A percentile compares a stretch with the other conserved stretches of the same genome.
These are phyloP conservation scores for Atherix ibis DNA, from an alignment of 2,888 invertebrate genomes.

Conservation along the genomic window DNA sequence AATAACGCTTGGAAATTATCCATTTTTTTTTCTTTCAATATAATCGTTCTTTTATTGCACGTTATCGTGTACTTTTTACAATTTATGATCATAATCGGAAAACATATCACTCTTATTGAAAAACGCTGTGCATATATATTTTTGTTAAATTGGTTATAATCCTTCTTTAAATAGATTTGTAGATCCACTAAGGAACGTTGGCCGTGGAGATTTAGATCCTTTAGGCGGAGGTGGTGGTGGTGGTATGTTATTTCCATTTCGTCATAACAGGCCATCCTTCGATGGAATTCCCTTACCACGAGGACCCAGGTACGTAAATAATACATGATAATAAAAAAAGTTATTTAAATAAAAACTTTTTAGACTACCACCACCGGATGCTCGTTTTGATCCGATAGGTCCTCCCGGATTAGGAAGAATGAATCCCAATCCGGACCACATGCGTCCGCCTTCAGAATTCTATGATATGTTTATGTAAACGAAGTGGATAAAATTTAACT, in stretches of 20 bases:
- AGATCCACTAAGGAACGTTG: slow-evolving; percentile 38
- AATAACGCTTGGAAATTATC: no score
- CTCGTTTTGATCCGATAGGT: slow-evolving; percentile 73
- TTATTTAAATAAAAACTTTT: background rate
- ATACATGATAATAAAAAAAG: background rate
- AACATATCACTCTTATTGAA: no score
- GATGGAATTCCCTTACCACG: no score
- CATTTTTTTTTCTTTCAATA: no score
- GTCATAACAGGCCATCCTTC: no score
- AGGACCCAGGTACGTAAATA: slow-evolving; percentile 2
- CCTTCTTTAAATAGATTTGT: no score
- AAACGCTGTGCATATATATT: no score
- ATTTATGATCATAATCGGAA: no score
- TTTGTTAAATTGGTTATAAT: no score
- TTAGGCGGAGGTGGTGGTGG: slow-evolving; percentile 56
- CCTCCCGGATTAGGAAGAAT: slow-evolving; percentile 38
- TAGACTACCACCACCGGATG: slow-evolving; percentile 39
- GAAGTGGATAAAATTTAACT: no score
- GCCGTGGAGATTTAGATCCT: slow-evolving; percentile 65
- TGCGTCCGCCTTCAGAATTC: slow-evolving; percentile 54
- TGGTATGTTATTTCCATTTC: slow-evolving; percentile 63
- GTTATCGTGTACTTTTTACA: no score
- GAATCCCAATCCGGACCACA: slow-evolving; percentile 50
- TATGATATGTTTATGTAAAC: slow-evolving; percentile 57
- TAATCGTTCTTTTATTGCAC: no score